Conservation (phyloP, 2,888 invertebrate species). For the Rhamnusium bicolor region DNA sequence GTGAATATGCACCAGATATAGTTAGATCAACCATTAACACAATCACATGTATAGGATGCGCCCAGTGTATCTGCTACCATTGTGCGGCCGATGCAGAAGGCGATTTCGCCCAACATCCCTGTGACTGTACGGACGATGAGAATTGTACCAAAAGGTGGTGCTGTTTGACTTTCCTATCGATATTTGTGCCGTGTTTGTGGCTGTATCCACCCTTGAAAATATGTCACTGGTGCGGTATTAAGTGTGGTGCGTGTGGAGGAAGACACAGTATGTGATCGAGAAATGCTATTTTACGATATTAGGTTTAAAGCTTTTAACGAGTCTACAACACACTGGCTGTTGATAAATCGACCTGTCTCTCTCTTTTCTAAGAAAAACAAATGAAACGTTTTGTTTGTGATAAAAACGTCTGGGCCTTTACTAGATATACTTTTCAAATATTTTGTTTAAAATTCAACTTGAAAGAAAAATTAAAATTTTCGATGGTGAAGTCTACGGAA, state of each 20-base stretch:
- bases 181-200: conserved; percentile 95
- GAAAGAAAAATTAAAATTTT: too few species aligned
- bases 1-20: conserved; percentile 90
- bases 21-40: conserved; percentile 85
- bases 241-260: conserved; percentile 88
- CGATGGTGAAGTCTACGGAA: neutral
- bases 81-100: conserved; percentile 94
- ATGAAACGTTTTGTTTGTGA: conserved; percentile 4
- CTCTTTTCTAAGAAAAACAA: conserved; percentile 5
- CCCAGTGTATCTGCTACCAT: conserved; percentile 93
- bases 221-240: conserved; percentile 86
- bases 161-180: conserved; percentile 86
- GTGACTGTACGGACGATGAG: conserved; percentile 82
- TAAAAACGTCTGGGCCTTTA: conserved; percentile 24
- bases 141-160: conserved; percentile 89
- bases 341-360: conserved; percentile 15
- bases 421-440: neutral
- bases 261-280: conserved; percentile 75
- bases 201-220: conserved; percentile 92
- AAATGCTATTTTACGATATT: conserved; percentile 65
- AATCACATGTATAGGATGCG: conserved; percentile 85
- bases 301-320: conserved; percentile 46
- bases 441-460: neutral
- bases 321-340: neutral
- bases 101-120: conserved; percentile 88